Conservation (phyloP, 2,888 invertebrate species). For the Biston stratarius region DNA sequence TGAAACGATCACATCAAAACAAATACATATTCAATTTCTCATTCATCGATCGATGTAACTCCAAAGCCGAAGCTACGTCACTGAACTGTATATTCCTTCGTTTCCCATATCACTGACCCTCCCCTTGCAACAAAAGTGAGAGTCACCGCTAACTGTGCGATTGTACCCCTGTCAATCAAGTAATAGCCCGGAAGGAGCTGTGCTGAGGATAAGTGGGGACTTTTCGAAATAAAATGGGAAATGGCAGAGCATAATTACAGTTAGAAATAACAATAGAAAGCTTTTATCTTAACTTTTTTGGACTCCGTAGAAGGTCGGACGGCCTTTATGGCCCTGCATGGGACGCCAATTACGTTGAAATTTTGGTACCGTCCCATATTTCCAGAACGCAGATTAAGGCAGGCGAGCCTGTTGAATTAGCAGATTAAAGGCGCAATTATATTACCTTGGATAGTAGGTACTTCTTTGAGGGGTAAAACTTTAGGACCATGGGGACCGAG, state of each 20-base stretch:
- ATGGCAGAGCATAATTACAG: not conserved
- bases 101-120: constrained; percentile 13
- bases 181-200: constrained; percentile 15
- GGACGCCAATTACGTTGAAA: too few relatives aligned
- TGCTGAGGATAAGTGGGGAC: constrained; percentile 2
- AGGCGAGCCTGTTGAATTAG: too few relatives aligned
- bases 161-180: constrained; percentile 32
- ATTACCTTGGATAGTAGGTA: too few relatives aligned
- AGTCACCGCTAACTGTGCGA: constrained; percentile 34
- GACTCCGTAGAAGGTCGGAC: too few relatives aligned
- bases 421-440: too few relatives aligned
- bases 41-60: not conserved
- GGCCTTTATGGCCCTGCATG: too few relatives aligned
- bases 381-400: too few relatives aligned
- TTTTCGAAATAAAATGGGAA: constrained; percentile 2
- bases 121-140: constrained; percentile 27
- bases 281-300: too few relatives aligned
- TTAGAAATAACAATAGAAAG: not conserved
- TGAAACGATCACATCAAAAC: not conserved
- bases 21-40: not conserved
- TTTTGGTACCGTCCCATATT: too few relatives aligned
- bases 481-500: too few relatives aligned
- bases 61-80: constrained; percentile 8
- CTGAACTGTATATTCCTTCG: constrained; percentile 12
- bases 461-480: too few relatives aligned